These are phyloP conservation scores for Natator depressus DNA, from an alignment of 2,113 vertebrate genomes.

Conservation along the genomic window DNA sequence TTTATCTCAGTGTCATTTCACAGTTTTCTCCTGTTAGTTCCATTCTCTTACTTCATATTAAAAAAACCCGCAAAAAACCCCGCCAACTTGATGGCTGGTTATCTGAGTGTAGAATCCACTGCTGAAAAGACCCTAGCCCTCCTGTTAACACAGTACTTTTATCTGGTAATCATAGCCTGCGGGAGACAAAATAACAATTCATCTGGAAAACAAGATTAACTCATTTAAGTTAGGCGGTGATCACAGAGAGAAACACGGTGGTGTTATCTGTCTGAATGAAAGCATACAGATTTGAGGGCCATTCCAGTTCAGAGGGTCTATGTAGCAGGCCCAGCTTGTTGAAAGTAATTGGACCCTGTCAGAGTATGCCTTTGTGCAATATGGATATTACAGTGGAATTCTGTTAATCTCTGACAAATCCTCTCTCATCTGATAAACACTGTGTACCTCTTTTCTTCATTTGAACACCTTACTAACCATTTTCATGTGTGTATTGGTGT, in stretches of 20 bases:
- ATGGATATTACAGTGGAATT: conserved; percentile 82
- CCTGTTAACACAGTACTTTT: conserved; percentile 84
- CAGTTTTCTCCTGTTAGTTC: conserved; percentile 44
- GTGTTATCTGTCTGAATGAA: conserved; percentile 79
- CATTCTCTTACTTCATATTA: conserved; percentile 49
- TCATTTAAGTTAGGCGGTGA: conserved; percentile 81
- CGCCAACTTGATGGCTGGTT: conserved; percentile 34
- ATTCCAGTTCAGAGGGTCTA: conserved; percentile 77
- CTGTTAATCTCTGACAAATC: conserved; percentile 83
- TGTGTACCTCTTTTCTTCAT: conserved; percentile 65
- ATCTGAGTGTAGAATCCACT: conserved; percentile 31
- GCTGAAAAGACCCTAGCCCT: conserved; percentile 71
- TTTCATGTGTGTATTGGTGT: background rate
- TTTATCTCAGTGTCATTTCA: conserved; percentile 55
- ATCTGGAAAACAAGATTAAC: conserved; percentile 90
- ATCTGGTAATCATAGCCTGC: conserved; percentile 84
- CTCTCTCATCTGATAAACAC: conserved; percentile 77
- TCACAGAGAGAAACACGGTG: conserved; percentile 77
- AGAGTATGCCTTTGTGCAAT: conserved; percentile 82
- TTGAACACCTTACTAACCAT: background rate
- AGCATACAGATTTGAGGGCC: conserved; percentile 78
- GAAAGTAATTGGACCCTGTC: conserved; percentile 80
- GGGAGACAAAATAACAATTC: conserved; percentile 87
- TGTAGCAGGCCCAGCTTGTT: conserved; percentile 77
- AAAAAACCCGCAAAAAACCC: background rate